Percentiles rank a stretch among this genome's conserved stretches.
phyloP scores from a whole-genome alignment of 2,113 vertebrate genomes.

The Thinocorus orbignyianus region DNA sequence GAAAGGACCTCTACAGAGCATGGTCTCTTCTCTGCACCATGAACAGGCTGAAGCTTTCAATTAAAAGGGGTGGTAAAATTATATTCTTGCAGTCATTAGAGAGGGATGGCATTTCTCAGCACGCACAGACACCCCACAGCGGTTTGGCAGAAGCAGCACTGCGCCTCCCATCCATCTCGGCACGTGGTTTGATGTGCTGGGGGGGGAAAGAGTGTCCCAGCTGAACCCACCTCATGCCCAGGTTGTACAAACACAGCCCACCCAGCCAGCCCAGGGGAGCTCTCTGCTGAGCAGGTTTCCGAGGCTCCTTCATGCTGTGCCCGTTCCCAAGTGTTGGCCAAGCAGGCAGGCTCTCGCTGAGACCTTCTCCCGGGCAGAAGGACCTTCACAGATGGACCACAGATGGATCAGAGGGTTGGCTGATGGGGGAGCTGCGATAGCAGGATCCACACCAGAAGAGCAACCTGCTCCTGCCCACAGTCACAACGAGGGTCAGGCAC shows the following conservation, averaged over 20 bases:
- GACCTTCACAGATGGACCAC: not conserved
- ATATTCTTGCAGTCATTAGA: not conserved
- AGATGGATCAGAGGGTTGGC: not conserved
- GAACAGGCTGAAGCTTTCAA: not conserved
- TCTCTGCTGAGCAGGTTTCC: not conserved
- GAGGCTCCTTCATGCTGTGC: rapidly evolving
- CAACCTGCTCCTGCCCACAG: rapidly evolving
- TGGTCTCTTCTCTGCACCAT: not conserved
- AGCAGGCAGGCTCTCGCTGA: rapidly evolving
- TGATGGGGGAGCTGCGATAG: not conserved
- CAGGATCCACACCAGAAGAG: not conserved
- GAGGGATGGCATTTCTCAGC: not conserved
- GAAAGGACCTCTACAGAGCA: not conserved
- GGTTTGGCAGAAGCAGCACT: not conserved
- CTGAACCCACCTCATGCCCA: too few species aligned
- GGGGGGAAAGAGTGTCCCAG: not conserved
- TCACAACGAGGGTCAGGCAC: rapidly evolving
- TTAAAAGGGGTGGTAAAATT: not conserved
- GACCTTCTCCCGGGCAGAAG: too few species aligned
- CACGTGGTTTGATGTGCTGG: rapidly evolving
- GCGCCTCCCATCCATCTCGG: not conserved
- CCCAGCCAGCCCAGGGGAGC: not conserved
- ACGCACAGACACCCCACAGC: not conserved
- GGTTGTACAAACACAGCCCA: not conserved
- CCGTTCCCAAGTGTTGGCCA: rapidly evolving